Evolutionary conservation across 2,888 invertebrate species (phyloP), one percentile per base, ranked within the genome.

Genomic region (Eupithecia abbreviata): DNA sequence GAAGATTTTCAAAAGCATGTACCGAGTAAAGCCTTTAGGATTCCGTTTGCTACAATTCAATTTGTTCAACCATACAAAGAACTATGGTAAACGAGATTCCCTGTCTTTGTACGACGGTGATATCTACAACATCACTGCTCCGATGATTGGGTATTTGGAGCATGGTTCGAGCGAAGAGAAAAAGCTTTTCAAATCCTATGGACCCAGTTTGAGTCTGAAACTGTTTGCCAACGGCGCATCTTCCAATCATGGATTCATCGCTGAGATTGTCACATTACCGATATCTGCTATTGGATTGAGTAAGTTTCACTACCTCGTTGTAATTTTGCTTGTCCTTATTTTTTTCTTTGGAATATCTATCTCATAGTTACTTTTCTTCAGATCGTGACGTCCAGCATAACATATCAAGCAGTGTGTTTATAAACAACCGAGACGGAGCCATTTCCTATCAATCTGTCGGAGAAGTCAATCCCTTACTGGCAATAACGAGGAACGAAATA

Each of bases 141-240:
- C 95, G 47, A 92, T 96, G 83, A 96, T 98, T 83, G 97, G 96
- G 6, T 96, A 96, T 82, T 95, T 98, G 71, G 97, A 97, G 83
- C 96, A 97, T 83, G 96, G 97, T 73, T 96, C 97, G 13, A 95
- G 95, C 0, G 96, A 97, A 79, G 97, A 97, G 83, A 97, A 97
- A 85, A 96, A 96, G 80, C 95, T 98, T 72, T 98, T 98, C 85
- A 96, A 95, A 85, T 97, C 98, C 0, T 96, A 95, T 75, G 96
- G 97, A 41, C 96, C 98, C 0, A 98, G 98, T 84, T 91, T 99
- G 82, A 98, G 98, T 85, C 95, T 99, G 0, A 97, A 98, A 86
- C 91, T 99, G 41, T 98, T 99, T 86, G 99, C 99, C 0, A 99
- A 99, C 83, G 99, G 99, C 43, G 99, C 99, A 1, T 98, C 98